Evolutionary conservation across 2,888 invertebrate species (phyloP).

Genomic region (Meteorus cinctellus): DNA sequence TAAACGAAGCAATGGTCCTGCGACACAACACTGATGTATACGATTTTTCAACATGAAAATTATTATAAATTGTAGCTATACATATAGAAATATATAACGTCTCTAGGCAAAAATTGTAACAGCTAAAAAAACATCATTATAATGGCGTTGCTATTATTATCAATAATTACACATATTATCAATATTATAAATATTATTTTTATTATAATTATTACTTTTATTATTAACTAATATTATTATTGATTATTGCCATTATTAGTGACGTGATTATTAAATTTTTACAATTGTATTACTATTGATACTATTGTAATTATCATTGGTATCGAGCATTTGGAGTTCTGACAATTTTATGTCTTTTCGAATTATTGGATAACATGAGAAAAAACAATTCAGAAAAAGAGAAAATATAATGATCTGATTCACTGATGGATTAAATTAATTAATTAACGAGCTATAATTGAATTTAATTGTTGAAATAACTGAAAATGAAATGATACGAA

Average conservation of each 20-base stretch:
- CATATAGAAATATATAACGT: conserved; percentile 62
- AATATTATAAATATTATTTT: background rate
- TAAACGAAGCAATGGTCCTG: conserved; percentile 71
- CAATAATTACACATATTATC: conserved; percentile 43
- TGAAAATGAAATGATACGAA: conserved; percentile 28
- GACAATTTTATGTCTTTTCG: background rate
- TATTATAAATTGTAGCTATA: conserved; percentile 73
- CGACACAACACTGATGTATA: conserved; percentile 75
- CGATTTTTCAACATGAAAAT: conserved; percentile 75
- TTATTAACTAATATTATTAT: conserved; percentile 48
- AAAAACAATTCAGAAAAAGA: background rate
- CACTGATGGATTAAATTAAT: background rate
- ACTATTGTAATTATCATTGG: conserved; percentile 48
- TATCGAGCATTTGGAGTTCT: background rate
- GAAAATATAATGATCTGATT: background rate
- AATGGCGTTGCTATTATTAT: conserved; percentile 62
- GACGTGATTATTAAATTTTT: conserved; percentile 59
- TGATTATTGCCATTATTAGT: conserved; percentile 56
- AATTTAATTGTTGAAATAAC: conserved; percentile 14
- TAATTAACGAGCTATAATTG: conserved; percentile 5
- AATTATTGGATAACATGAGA: background rate
- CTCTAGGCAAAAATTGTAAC: conserved; percentile 67
- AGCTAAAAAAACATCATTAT: conserved; percentile 66
- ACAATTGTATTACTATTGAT: conserved; percentile 62
- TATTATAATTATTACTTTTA: background rate